Percentiles rank a stretch among this genome's conserved stretches.
These are phyloP conservation scores for Merluccius polli DNA, from an alignment of 2,797 vertebrate genomes.

Conservation along the genomic window DNA sequence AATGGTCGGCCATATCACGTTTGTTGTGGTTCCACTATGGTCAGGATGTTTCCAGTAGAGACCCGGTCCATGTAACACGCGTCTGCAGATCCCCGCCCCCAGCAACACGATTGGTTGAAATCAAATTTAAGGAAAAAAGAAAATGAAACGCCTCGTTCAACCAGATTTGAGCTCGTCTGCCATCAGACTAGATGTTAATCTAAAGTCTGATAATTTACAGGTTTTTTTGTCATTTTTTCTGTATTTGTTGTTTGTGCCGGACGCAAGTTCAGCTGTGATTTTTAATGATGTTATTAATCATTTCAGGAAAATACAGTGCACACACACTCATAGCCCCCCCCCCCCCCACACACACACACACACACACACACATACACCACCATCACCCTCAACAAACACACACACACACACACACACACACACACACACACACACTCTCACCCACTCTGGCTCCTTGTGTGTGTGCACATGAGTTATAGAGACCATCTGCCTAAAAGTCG, in stretches of 20 bases:
- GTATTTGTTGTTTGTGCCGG: not conserved
- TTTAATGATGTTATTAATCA: conserved; percentile 21
- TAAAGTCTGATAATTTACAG: too few species aligned
- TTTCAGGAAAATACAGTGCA: conserved; percentile 26
- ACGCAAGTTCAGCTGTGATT: not conserved
- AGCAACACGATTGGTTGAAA: too few species aligned
- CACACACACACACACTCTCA: not conserved
- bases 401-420: conserved; percentile 4
- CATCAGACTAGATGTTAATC: too few species aligned
- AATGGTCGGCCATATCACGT: too few species aligned
- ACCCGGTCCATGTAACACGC: too few species aligned
- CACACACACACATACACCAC: not conserved
- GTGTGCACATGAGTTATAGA: conserved; percentile 67
- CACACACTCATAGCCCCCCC: conserved; percentile 12
- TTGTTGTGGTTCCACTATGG: too few species aligned
- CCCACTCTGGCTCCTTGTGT: not conserved
- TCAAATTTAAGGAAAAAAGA: too few species aligned
- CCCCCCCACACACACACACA: not conserved
- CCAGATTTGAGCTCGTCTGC: too few species aligned
- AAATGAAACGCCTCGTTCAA: too few species aligned
- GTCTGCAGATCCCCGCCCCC: too few species aligned
- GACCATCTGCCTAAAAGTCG: conserved; percentile 67
- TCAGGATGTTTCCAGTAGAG: too few species aligned
- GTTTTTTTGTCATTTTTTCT: conserved; percentile 27
- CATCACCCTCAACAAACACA: not conserved